Base-by-base conservation (phyloP, 2,888 invertebrate genomes). In the Hydroisotoma schaefferi region DNA sequence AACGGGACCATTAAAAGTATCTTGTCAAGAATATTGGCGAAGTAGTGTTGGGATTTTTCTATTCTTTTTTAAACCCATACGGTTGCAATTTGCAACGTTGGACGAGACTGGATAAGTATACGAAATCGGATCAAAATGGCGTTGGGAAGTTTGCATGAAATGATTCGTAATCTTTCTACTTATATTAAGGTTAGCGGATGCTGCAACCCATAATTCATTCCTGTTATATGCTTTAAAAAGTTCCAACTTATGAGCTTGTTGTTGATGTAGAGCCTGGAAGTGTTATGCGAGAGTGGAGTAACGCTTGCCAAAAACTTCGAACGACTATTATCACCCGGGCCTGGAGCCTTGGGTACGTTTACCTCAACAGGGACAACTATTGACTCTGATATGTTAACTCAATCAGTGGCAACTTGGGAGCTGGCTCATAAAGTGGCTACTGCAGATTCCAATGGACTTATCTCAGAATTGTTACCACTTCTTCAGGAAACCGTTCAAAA, bases 401-500 rank as follows among this genome's bases (percentile, higher is more conserved):
- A 72, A 40, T 68, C 69, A 20, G 72, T 72, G 25, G 69, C 68
- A 48, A 69, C 72, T 40, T 72, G 72, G 72, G 72, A 72, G 65
- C 63, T 72, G 61, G 43, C 44, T 51, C 22, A 25, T 25, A 59
- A 47, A 52, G 43, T 25, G 37, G 29, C 47, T 44, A 37, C 48
- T 25, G 67, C 68, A 18, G 72, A 72, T 57, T 60, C 70, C 1
- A 68, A 72, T 47, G 64, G 70, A 51, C 61, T 72, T n/a, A 72
- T 72, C 54, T 70, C 72, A 4, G 72, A 72, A 54, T 59, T 72
- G 23, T 56, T 72, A 38, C 72, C 72, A 20, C 67, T 70, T 46
- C 65, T 72, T 15, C 72, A 72, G 57, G 69, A 69, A 56, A 69
- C 72, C 44, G 70, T 72, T 40, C 70, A 72, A 55, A 66, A 63